phyloP scores from a whole-genome alignment of 2,888 invertebrate species.

The Sympetrum striolatum region DNA sequence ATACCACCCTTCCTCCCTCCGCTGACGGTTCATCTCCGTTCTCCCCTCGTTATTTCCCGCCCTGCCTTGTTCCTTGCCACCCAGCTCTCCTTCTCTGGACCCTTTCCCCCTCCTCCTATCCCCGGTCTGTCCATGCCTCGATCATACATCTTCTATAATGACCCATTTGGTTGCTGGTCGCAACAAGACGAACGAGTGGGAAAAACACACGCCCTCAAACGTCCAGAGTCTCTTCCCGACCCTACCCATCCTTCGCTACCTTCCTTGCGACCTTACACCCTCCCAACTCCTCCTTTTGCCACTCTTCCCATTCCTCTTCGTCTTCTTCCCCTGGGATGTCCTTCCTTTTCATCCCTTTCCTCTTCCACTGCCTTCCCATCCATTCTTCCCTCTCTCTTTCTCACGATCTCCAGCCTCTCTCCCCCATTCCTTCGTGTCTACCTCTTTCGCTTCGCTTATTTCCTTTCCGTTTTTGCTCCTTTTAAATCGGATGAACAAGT shows the following conservation, averaged over 20 bases:
- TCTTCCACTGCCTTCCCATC: background rate
- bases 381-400: background rate
- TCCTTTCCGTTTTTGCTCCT: background rate
- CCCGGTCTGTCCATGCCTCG: slow-evolving; percentile 24
- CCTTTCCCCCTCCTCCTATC: background rate
- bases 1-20: background rate
- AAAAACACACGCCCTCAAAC: slow-evolving; percentile 42
- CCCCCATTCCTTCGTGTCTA: background rate
- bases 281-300: background rate
- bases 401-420: background rate
- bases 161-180: slow-evolving; percentile 42
- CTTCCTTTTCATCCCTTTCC: background rate
- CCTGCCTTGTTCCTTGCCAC: background rate
- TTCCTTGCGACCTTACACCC: background rate
- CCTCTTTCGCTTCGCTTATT: background rate
- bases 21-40: background rate
- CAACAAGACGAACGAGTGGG: slow-evolving; percentile 42
- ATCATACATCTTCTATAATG: slow-evolving; percentile 44
- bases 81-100: background rate
- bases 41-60: slow-evolving; percentile 2
- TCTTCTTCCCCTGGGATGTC: background rate
- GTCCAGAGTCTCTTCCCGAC: background rate
- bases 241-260: background rate
- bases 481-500: background rate
- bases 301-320: background rate